Evolutionary conservation across 2,797 vertebrate genomes (phyloP).

Genomic region (Danio tinwini): DNA sequence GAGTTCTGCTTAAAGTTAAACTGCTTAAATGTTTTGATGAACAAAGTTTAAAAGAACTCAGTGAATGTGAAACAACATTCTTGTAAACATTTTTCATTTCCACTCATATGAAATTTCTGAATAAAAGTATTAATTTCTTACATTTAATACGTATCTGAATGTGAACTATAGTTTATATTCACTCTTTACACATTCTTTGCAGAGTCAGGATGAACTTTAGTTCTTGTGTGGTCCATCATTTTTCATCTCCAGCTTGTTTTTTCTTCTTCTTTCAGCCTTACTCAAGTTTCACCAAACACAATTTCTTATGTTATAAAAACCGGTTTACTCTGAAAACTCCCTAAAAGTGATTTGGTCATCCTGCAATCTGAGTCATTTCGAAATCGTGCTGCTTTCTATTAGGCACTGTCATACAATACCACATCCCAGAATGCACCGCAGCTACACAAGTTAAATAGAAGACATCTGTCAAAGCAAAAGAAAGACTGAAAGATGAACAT

Average conservation of each 20-base stretch:
- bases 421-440: conserved; percentile 23
- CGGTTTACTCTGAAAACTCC: conserved; percentile 38
- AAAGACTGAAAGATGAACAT: conserved; percentile 3
- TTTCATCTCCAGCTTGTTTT: neutral
- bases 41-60: neutral
- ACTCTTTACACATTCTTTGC: neutral
- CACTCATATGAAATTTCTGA: neutral
- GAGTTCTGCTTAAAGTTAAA: neutral
- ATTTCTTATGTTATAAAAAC: conserved; percentile 30
- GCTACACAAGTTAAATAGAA: conserved; percentile 39
- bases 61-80: neutral
- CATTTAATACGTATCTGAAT: neutral
- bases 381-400: conserved; percentile 54
- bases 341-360: conserved; percentile 39
- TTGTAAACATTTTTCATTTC: neutral
- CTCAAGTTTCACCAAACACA: conserved; percentile 32
- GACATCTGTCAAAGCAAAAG: conserved; percentile 52
- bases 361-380: conserved; percentile 46
- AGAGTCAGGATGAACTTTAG: conserved; percentile 12
- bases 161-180: too few species aligned
- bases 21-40: neutral
- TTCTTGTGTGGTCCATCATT: conserved; percentile 13
- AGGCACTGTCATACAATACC: conserved; percentile 39
- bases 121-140: neutral
- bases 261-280: conserved; percentile 16